Evolutionary conservation across 1,140 invertebrate species (phyloP).

Genomic region (Macrotrachela quadricornifera): DNA sequence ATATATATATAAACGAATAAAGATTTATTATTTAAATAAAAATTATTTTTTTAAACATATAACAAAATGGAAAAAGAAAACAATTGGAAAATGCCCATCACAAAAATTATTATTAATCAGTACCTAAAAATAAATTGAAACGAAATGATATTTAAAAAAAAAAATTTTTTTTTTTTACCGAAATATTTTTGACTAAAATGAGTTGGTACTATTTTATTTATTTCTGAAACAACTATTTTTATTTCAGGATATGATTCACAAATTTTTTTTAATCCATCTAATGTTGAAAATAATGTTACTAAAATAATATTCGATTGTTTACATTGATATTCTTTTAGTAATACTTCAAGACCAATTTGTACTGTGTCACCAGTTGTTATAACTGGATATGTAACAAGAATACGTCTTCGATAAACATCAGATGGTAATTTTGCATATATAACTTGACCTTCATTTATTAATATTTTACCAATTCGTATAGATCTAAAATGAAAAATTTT

Average conservation of each 20-base stretch:
- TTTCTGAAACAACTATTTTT: conserved; percentile 79
- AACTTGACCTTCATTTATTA: conserved; percentile 75
- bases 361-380: conserved; percentile 88
- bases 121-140: background rate
- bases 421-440: conserved; percentile 92
- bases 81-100: too few species aligned
- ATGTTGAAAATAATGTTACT: conserved; percentile 8
- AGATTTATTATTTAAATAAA: too few species aligned
- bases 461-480: conserved; percentile 65
- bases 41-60: too few species aligned
- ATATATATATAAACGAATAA: too few species aligned
- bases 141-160: background rate
- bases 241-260: conserved; percentile 64
- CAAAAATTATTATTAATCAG: too few species aligned
- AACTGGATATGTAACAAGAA: conserved; percentile 87
- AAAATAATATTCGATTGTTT: too few species aligned
- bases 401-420: conserved; percentile 67
- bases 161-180: conserved; percentile 60
- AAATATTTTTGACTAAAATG: conserved; percentile 97
- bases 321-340: too few species aligned
- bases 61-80: too few species aligned
- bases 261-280: conserved; percentile 56
- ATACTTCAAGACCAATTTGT: conserved; percentile 20
- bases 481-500: too few species aligned
- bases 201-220: conserved; percentile 80